Conservation (phyloP, 2,888 invertebrate species). For the Drosophila pullipes region DNA sequence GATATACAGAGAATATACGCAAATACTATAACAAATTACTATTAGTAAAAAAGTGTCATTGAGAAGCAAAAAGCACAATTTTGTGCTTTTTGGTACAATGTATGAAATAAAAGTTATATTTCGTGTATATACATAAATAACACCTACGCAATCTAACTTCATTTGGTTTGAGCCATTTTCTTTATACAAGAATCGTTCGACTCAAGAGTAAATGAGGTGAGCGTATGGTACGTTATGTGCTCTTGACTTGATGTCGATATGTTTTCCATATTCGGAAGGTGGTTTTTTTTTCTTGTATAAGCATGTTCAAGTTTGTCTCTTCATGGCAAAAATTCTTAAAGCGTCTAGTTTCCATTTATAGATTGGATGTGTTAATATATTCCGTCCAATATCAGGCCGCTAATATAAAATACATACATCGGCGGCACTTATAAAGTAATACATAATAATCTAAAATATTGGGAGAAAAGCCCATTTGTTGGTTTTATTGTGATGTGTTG, state of each 20-base stretch:
- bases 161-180: constrained; percentile 13
- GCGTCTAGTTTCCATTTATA: constrained; percentile 49
- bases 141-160: constrained; percentile 20
- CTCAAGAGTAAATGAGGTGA: constrained; percentile 9
- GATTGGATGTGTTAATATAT: constrained; percentile 28
- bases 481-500: not conserved
- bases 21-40: not conserved
- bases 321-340: constrained; percentile 42
- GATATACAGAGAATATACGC: not conserved
- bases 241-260: constrained; percentile 32
- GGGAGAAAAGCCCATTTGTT: not conserved
- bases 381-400: not conserved
- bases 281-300: constrained; percentile 10
- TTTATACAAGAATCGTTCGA: constrained; percentile 11
- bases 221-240: constrained; percentile 17
- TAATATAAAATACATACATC: constrained; percentile 3
- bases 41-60: not conserved
- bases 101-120: constrained; percentile 4
- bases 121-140: not conserved
- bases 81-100: not conserved
- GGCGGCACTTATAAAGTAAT: not conserved
- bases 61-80: no score
- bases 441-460: not conserved
- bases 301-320: constrained; percentile 8
- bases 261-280: constrained; percentile 39